Evolutionary conservation across 2,113 vertebrate genomes (phyloP), one percentile per base, ranked within the genome.

Genomic region (Cephalopterus ornatus): DNA sequence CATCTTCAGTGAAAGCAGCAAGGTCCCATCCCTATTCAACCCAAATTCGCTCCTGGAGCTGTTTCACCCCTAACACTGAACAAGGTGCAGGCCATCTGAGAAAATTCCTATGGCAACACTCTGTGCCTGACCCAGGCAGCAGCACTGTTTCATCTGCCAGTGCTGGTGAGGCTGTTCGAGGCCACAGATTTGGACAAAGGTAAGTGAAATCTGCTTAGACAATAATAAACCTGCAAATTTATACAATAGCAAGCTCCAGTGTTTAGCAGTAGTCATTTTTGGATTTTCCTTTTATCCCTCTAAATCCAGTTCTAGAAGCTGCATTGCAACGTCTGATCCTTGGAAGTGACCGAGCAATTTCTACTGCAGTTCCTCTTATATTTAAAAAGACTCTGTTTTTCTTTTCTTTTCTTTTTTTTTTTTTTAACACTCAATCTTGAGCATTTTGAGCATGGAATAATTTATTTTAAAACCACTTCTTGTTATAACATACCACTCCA

Each of bases 41-140:
- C 17, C 47, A 22, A 24, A 39, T 47, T 85, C 15, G 24, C 3
- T 50, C 7, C 42, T 84, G 61, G 28, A 77, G 19, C 17, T 41
- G 6, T 52, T 79, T 63, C 53, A 58, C 11, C 33, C 4, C 9
- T 42, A 32, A 14, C 14, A 23, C 16, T 71, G 61, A 41, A n/a
- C 33, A 27, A 47, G 8, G 19, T 0, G 0, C 18, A 50, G 13
- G 15, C 53, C 17, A 12, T 3, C 16, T n/a, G 32, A 70, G 50
- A 41, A n/a, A 67, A 59, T n/a, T 42, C 8, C 9, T 63, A 19
- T 49, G 41, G 19, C 10, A 50, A 30, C 28, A 12, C 16, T 0
- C 0, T 1, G 0, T 44, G 32, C 52, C 32, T 44, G 50, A 70
- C 47, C 19, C 44, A 44, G 49, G 76, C 70, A 80, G 33, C 46